phyloP scores from a whole-genome alignment of 1,140 invertebrate species.

The Liolophura sinensis region DNA sequence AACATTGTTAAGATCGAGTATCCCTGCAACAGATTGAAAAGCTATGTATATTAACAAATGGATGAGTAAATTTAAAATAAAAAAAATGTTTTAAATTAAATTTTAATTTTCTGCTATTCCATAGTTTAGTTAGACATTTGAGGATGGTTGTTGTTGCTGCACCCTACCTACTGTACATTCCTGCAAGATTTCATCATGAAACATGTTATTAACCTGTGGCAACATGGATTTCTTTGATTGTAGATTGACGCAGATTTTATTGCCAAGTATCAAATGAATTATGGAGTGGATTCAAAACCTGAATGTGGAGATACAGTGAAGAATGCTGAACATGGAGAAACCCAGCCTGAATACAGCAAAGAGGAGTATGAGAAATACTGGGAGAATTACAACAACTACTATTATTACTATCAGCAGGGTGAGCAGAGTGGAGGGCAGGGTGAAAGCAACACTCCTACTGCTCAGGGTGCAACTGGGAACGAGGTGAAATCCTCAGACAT shows the following conservation, averaged over 20 bases:
- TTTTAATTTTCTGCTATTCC: too few relatives aligned
- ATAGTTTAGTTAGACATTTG: too few relatives aligned
- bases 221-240: constrained; percentile 6
- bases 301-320: constrained; percentile 8
- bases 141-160: too few relatives aligned
- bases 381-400: constrained; percentile 36
- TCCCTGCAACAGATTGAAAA: too few relatives aligned
- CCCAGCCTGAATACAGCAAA: constrained; percentile 18
- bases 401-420: constrained; percentile 24
- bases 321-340: constrained; percentile 9
- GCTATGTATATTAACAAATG: too few relatives aligned
- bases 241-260: constrained; percentile 95
- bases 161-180: too few relatives aligned
- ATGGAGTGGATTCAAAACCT: constrained; percentile 70
- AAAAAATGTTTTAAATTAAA: too few relatives aligned
- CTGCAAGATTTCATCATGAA: too few relatives aligned
- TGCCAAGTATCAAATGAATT: constrained; percentile 93
- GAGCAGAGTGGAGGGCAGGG: not conserved
- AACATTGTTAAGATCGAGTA: too few relatives aligned
- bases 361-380: constrained; percentile 34
- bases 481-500: too few relatives aligned
- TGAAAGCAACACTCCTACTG: not conserved
- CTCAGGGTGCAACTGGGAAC: not conserved
- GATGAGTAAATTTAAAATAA: too few relatives aligned
- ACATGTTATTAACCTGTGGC: too few relatives aligned